Conservation (phyloP, 2,888 invertebrate species). For the Omphaloscelis lunosa region DNA sequence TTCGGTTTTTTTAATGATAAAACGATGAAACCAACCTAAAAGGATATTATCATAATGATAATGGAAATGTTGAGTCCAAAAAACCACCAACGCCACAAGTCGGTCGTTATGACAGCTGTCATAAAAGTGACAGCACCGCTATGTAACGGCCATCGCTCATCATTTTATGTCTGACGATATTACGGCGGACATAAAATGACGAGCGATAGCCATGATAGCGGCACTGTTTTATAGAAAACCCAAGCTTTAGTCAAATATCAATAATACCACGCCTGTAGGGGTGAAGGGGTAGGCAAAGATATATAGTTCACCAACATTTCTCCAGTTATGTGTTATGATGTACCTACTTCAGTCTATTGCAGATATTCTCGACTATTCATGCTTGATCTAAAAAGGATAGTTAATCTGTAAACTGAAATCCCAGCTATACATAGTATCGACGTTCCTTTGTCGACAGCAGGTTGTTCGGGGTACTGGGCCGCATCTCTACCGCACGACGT, state of each 20-base stretch:
- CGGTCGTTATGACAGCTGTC: neutral
- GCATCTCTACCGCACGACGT: slow-evolving; percentile 86
- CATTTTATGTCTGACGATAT: neutral
- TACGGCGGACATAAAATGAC: no score
- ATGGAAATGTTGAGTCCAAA: neutral
- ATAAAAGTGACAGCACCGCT: no score
- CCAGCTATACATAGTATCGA: slow-evolving; percentile 40
- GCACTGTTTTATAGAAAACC: neutral
- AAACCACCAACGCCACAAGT: neutral
- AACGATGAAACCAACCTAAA: neutral
- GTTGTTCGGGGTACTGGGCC: slow-evolving; percentile 46
- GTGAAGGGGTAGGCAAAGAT: neutral
- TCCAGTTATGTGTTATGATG: neutral
- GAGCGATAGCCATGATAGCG: no score
- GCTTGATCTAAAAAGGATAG: slow-evolving; percentile 39
- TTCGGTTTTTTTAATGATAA: no score
- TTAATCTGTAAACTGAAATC: slow-evolving; percentile 28
- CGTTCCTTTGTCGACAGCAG: slow-evolving; percentile 61
- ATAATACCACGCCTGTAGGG: no score
- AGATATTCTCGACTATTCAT: slow-evolving; percentile 35
- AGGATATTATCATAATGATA: neutral
- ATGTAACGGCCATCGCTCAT: neutral
- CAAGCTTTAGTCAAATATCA: neutral
- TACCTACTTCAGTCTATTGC: neutral
- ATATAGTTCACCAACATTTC: neutral